Base-by-base conservation (phyloP, 1,140 invertebrate species). In the Dinothrombium tinctorium region DNA sequence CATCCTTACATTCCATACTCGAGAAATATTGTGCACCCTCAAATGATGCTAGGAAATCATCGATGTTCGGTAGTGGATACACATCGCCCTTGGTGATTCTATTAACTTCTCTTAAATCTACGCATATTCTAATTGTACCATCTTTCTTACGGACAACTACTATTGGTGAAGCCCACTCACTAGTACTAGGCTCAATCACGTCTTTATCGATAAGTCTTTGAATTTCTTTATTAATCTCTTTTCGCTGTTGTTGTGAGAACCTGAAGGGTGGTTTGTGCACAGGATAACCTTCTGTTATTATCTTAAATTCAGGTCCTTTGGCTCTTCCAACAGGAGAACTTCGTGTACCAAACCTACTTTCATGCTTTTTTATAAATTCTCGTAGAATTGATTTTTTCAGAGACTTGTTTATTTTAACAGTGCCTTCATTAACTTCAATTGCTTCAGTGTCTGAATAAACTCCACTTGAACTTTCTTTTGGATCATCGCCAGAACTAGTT, bases 51-150 rank as follows among this genome's bases (percentile, higher is more conserved):
- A 62, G 44, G 6, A 46, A 44, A 7, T 56, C 50, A 20, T 48
- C 57, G 32, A 56, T 57, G 26, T 45, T 45, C 0, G 60, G 56
- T 7, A 62, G 41, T 0, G 59, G 60, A 45, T 47, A 63, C 35
- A 38, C 32, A 24, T 61, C 55, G 29, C 43, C 46, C 9, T 43
- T 43, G 0, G 55, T 62, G 7, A 50, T 41, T 0, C 17, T n/a
- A 47, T 62, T 62, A 2, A 63, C 39, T 12, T 35, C 8, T 11
- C 63, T 47, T 44, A 57, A 68, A 47, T 69, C 64, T 2, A 67
- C 48, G 52, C 52, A 40, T 21, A 33, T 46, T 33, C 37, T 42
- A 24, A 44, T 19, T 42, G 37, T 42, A 52, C 48, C 24, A 11
- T 37, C 32, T 17, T 39, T 39, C 17, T 42, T 37, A 9, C 6